Percentiles rank a stretch among this genome's conserved stretches.
These are phyloP conservation scores for Peribatodes rhomboidaria DNA, from an alignment of 2,888 invertebrate genomes.

Conservation along the genomic window DNA sequence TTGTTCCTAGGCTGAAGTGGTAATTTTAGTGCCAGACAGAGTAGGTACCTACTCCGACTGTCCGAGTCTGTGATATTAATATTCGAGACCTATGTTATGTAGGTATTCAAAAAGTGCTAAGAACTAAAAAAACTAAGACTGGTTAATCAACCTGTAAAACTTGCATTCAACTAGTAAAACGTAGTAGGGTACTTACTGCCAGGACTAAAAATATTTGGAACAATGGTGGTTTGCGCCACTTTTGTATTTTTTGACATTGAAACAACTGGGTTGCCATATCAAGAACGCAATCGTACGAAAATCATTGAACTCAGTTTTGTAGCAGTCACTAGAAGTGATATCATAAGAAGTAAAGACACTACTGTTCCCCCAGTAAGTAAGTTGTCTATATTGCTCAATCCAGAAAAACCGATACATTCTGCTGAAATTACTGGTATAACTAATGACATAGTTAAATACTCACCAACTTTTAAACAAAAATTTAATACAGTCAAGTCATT, in stretches of 20 bases:
- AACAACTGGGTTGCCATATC: constrained; percentile 89
- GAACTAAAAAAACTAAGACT: too few species aligned
- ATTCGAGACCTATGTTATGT: too few species aligned
- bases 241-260: constrained; percentile 91
- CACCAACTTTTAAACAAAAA: constrained; percentile 86
- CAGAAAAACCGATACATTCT: constrained; percentile 83
- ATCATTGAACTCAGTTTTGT: constrained; percentile 91
- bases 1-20: too few species aligned
- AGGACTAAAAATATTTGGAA: too few species aligned
- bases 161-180: too few species aligned
- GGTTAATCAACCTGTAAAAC: too few species aligned
- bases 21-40: too few species aligned
- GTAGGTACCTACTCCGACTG: too few species aligned
- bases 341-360: constrained; percentile 62
- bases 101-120: too few species aligned
- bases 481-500: constrained; percentile 87
- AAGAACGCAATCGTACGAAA: constrained; percentile 83
- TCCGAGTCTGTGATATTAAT: too few species aligned
- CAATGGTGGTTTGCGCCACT: constrained; percentile 68
- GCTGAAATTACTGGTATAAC: constrained; percentile 87
- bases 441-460: constrained; percentile 88
- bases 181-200: too few species aligned
- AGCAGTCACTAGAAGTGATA: constrained; percentile 86
- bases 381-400: constrained; percentile 89
- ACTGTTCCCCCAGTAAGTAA: constrained; percentile 89